A percentile compares a stretch with the other conserved stretches of the same genome.
These are phyloP conservation scores for Chlorospingus flavigularis DNA, from an alignment of 2,797 vertebrate genomes.

Conservation along the genomic window DNA sequence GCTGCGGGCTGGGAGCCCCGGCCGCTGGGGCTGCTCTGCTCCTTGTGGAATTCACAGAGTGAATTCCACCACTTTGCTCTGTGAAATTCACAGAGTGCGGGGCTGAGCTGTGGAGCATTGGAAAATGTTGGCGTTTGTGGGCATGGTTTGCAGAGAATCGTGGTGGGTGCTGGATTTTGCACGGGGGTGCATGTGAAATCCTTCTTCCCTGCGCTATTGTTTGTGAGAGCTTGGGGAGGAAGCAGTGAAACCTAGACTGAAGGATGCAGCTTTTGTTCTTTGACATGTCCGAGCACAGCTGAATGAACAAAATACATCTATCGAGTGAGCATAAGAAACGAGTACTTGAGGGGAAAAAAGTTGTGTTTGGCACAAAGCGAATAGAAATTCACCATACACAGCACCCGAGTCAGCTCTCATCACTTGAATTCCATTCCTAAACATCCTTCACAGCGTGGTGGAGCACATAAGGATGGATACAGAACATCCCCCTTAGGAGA, in stretches of 20 bases:
- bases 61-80: no score
- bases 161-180: neutral
- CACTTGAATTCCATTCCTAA: neutral
- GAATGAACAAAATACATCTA: neutral
- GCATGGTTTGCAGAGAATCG: neutral
- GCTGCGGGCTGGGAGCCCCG: neutral
- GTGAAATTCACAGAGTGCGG: no score
- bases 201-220: neutral
- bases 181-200: neutral
- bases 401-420: no score
- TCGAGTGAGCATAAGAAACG: rapidly evolving
- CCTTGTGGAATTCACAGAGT: neutral
- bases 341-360: no score
- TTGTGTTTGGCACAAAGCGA: rapidly evolving
- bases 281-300: neutral
- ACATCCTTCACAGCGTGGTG: rapidly evolving
- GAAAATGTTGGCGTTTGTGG: neutral
- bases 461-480: rapidly evolving
- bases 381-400: rapidly evolving
- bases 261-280: neutral
- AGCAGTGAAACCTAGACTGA: neutral
- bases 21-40: neutral
- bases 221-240: neutral
- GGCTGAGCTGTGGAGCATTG: neutral
- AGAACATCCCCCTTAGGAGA: neutral